Evolutionary conservation across 2,888 invertebrate species (phyloP), one percentile per base, ranked within the genome.

Genomic region (Pandemis cinnamomeana): DNA sequence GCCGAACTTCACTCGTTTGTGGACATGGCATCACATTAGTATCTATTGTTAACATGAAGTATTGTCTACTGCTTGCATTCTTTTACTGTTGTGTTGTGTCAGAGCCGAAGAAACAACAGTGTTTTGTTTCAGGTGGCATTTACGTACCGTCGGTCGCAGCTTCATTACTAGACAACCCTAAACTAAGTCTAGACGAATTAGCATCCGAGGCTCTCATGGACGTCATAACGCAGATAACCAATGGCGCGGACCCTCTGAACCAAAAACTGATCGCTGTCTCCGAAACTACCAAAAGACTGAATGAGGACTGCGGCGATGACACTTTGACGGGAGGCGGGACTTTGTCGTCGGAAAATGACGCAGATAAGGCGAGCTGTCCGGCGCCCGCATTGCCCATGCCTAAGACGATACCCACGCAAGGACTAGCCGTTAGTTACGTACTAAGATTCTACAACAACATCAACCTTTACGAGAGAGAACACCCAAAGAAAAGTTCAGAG

Each of bases 401-500:
- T 76, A 92, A 89, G 83, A 88, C 88, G 66, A 89, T 92, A 75
- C 87, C 91, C 71, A 84, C 90, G 78, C 90, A 93, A 88, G 89
- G 89, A 76, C 77, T 93, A 82, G 92, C 91, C 71, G 91, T 93
- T 80, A 93, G 94, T 86, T 94, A 94, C 80, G 81, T 94, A 78
- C 80, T 93, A 76, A 89, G 89, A 81, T 93, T 93, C 84, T 97
- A 97, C 87, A 95, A 96, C 55, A 95, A 97, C 80, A 96, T 97
- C 15, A 95, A 96, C 53, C 86, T 95, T 0, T 97, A 97, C 86
- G 97, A 97, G 86, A 92, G 97, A 80, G 96, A 96, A 84, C 95
- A 97, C 85, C 96, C 97, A 27, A 97, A 97, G 93, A 95, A 96
- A 85, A 96, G 96, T 80, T 97, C 96, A 77, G 95, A 96, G 78